Percentiles rank a stretch among this genome's conserved stretches.
These are phyloP conservation scores for Acleris literana DNA, from an alignment of 2,888 invertebrate genomes.

Conservation along the genomic window DNA sequence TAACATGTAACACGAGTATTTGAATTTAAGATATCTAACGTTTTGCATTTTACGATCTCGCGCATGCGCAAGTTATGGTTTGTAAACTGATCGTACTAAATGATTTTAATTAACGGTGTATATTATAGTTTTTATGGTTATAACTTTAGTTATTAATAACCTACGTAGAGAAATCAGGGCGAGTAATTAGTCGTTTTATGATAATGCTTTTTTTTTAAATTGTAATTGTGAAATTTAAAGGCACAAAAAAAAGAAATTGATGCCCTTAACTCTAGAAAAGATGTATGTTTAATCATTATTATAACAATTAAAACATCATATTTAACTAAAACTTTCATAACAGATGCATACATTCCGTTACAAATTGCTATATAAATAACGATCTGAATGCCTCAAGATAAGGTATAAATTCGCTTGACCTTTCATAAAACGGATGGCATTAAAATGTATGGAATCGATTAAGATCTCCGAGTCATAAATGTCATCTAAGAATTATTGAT, in stretches of 20 bases:
- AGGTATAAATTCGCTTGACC: slow-evolving; percentile 39
- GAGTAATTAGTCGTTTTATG: neutral
- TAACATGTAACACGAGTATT: slow-evolving; percentile 30
- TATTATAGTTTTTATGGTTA: slow-evolving; percentile 19
- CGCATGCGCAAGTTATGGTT: slow-evolving; percentile 20
- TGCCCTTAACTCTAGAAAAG: too few relatives aligned
- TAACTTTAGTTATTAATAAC: neutral
- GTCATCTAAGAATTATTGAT: slow-evolving; percentile 61
- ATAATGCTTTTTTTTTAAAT: too few relatives aligned
- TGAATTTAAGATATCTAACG: slow-evolving; percentile 27
- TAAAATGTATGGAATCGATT: slow-evolving; percentile 64
- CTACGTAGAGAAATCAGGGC: neutral
- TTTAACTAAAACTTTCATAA: slow-evolving; percentile 28
- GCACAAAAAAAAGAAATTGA: too few relatives aligned
- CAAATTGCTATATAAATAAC: slow-evolving; percentile 39
- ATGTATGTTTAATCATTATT: slow-evolving; percentile 5
- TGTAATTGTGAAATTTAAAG: too few relatives aligned
- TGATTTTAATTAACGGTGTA: slow-evolving; percentile 29
- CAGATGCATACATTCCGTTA: slow-evolving; percentile 25
- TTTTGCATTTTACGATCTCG: slow-evolving; percentile 30
- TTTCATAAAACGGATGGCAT: slow-evolving; percentile 46
- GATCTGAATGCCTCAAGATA: slow-evolving; percentile 37
- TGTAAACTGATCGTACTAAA: slow-evolving; percentile 34
- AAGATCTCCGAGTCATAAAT: slow-evolving; percentile 55
- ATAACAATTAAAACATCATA: slow-evolving; percentile 34